Base-by-base conservation (phyloP, 2,888 invertebrate genomes). In the Sminthurinus aureus region DNA sequence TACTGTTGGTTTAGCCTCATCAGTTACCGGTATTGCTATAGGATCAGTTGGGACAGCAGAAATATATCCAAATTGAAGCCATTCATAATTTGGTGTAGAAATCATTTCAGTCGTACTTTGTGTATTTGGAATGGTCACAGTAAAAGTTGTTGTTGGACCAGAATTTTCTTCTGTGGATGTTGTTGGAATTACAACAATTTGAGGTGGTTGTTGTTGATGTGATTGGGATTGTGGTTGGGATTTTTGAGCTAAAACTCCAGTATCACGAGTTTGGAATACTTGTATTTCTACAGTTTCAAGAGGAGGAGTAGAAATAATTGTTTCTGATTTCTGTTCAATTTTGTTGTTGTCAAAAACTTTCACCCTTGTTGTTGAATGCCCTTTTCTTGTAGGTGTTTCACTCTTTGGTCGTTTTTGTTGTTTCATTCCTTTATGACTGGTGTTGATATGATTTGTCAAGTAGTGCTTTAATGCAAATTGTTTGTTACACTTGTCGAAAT, bases 381-480 rank as follows among this genome's bases (percentile, higher is more conserved):
- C 71, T 22, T 71, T 71, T 22, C 24, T n/a, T 22, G 3, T 3
- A 20, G 71, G 71, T 9, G 20, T 24, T 4, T 71, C 71, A 3
- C 22, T 71, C 24, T 22, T 71, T 3, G 71, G 24, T 22, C 71
- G 20, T 22, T 71, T 71, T 13, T 71, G 20, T 22, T 71, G 71
- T 71, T 71, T 71, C 71, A 71, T 71, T 22, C 71, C 71, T 22
- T 71, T 71, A 20, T 71, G 71, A 12, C 71, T 22, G 3, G 24
- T 22, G 24, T 71, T 71, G 71, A 71, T 71, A 20, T 71, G 71
- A 22, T 71, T 20, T 6, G 71, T 71, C 71, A 71, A 22, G 24
- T 71, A 71, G 24, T 71, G 71, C 13, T 22, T 20, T 6, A 71
- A 24, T 20, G 71, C 71, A 71, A 71, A 71, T 22, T 9, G 20